Evolutionary conservation across 2,888 invertebrate species (phyloP).

Genomic region (Rhopalosiphum nymphaeae): DNA sequence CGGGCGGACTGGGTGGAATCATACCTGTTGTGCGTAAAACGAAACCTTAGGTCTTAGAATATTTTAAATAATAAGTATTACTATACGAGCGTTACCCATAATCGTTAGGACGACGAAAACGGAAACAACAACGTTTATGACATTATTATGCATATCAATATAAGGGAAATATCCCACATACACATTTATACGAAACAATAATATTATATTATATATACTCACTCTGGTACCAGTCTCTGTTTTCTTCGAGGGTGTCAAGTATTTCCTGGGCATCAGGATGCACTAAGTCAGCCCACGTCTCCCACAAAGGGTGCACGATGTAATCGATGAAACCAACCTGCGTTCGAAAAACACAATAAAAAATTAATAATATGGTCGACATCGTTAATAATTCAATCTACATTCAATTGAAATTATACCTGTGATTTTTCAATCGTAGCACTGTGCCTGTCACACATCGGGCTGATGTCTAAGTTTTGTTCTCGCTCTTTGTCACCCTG

Average conservation of each 20-base stretch:
- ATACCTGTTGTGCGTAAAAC: slow-evolving; percentile 72
- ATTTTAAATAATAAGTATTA: not conserved
- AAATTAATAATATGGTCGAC: not conserved
- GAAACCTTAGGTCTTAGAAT: not conserved
- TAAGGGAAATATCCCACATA: not conserved
- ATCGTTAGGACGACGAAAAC: not conserved
- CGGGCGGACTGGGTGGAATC: slow-evolving; percentile 77
- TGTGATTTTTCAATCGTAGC: slow-evolving; percentile 98
- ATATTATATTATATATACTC: slow-evolving; percentile 82
- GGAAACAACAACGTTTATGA: not conserved
- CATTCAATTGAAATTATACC: slow-evolving; percentile 70
- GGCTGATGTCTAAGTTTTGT: slow-evolving; percentile 96
- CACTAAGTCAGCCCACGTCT: slow-evolving; percentile 98
- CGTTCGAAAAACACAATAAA: not conserved
- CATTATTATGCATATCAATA: not conserved
- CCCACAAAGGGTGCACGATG: slow-evolving; percentile 99
- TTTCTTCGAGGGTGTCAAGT: slow-evolving; percentile 96
- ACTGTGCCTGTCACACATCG: slow-evolving; percentile 98
- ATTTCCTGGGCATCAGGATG: slow-evolving; percentile 99
- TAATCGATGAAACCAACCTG: slow-evolving; percentile 99
- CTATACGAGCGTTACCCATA: not conserved
- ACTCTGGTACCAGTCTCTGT: slow-evolving; percentile 96
- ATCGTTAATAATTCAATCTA: not conserved
- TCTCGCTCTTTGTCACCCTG: slow-evolving; percentile 98
- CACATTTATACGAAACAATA: not conserved